phyloP scores from a whole-genome alignment of 1,140 invertebrate species.

The Sogatella furcifera region DNA sequence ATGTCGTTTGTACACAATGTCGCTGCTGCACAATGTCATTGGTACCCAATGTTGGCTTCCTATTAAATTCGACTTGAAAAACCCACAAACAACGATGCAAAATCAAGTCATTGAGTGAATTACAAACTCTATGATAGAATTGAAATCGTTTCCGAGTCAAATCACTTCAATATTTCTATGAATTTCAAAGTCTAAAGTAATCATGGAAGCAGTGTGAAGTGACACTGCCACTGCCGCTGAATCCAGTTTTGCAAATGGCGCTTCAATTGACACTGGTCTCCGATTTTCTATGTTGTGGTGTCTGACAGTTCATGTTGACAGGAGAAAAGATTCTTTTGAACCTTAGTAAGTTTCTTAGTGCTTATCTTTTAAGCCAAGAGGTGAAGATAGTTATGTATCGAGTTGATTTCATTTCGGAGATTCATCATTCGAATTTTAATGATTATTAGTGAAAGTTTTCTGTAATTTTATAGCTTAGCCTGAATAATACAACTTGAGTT shows the following conservation, averaged over 20 bases:
- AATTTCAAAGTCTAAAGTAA: not conserved
- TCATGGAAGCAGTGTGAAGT: not conserved
- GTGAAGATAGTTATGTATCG: not conserved
- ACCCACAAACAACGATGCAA: too few species aligned
- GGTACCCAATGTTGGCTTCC: too few species aligned
- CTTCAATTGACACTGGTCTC: not conserved
- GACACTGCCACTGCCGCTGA: not conserved
- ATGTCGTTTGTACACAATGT: too few species aligned
- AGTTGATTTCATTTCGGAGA: not conserved
- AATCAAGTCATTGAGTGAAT: too few species aligned
- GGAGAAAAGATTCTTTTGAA: not conserved
- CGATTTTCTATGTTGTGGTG: not conserved
- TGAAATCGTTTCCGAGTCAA: too few species aligned
- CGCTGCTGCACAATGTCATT: too few species aligned
- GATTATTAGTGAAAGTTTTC: not conserved
- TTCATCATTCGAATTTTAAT: not conserved
- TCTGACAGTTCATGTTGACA: not conserved
- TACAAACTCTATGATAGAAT: too few species aligned
- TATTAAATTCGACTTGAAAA: too few species aligned
- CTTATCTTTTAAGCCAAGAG: not conserved
- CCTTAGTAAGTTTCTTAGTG: not conserved
- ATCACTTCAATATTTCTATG: too few species aligned
- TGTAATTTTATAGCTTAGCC: not conserved
- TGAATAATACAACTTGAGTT: not conserved
- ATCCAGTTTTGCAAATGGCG: conserved; percentile 1